Evolutionary conservation across 2,888 invertebrate species (phyloP), one percentile per base, ranked within the genome.

Genomic region (Pterostichus niger): DNA sequence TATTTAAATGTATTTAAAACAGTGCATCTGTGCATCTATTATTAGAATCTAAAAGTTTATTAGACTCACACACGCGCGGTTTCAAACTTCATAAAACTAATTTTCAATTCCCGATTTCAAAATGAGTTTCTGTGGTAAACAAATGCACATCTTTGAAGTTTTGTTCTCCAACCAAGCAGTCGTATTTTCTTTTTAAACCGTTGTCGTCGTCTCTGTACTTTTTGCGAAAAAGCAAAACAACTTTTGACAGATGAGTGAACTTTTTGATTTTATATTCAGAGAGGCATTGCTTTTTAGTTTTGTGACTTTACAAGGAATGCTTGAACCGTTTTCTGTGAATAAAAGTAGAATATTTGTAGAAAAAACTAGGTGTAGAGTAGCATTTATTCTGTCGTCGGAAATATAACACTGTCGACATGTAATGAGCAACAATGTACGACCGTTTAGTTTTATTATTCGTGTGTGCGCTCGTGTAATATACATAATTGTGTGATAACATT

Each of bases 401-500:
- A 35, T n/a, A 6, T 35, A 35, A 35, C 13, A 31, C 35, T n/a
- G 35, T 33, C 13, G n/a, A 64, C 64, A 35, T 4, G n/a, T 64
- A 64, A 64, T 64, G 35, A 64, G 35, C 33, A 35, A 33, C n/a
- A 59, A 35, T 35, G 35, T 64, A 35, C 33, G 64, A 40, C 7
- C 9, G 40, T 40, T 40, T 40, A 2, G 24, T 24, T 24, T 24
- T 24, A 24, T 24, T 40, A 7, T 40, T 7, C 40, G 40, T 33
- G 11, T 35, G 64, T 13, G 33, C 6, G 10, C 13, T 33, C 33
- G 35, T 64, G 64, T 64, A 35, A 64, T 64, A 35, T 64, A 35
- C 64, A 64, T 64, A 64, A 64, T 64, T 64, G 35, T 76, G 54
- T 76, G 76, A 76, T 76, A 76, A 76, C 76, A 76, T 76, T 76